Conservation (phyloP, 2,888 invertebrate species). For the Oscheius myriophilus region DNA sequence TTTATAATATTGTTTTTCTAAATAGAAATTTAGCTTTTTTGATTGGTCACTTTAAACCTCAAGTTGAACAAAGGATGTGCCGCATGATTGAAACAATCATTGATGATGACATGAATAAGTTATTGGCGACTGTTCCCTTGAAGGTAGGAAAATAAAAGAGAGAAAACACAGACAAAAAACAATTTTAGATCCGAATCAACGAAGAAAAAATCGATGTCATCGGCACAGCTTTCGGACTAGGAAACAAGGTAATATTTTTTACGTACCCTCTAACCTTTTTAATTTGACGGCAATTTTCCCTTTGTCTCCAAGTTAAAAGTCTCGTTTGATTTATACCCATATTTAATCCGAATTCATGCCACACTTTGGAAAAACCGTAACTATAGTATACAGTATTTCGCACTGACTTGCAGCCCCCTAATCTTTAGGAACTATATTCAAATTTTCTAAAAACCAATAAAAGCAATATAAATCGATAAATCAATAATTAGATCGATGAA, state of each 20-base stretch:
- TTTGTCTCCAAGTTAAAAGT: too few relatives aligned
- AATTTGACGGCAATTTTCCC: too few relatives aligned
- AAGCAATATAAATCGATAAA: too few relatives aligned
- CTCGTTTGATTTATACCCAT: too few relatives aligned
- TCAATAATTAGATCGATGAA: too few relatives aligned
- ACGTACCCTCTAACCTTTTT: neutral
- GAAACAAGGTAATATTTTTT: neutral
- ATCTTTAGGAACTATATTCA: too few relatives aligned
- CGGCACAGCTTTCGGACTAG: slow-evolving; percentile 55
- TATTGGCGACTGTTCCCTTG: slow-evolving; percentile 66
- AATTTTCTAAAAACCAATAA: too few relatives aligned
- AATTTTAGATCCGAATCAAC: slow-evolving; percentile 63
- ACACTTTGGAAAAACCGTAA: too few relatives aligned
- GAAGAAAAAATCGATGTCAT: slow-evolving; percentile 67
- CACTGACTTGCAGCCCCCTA: too few relatives aligned
- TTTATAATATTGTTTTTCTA: neutral
- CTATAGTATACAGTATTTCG: too few relatives aligned
- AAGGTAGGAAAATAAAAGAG: slow-evolving; percentile 46
- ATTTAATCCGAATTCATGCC: too few relatives aligned
- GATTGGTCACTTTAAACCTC: slow-evolving; percentile 69
- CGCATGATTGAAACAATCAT: slow-evolving; percentile 69
- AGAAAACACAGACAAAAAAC: neutral
- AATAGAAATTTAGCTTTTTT: slow-evolving; percentile 58
- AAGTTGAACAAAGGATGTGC: slow-evolving; percentile 69
- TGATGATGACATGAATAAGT: slow-evolving; percentile 66